Evolutionary conservation across 2,888 invertebrate genomes (phyloP), one percentile per base, ranked within the genome.

Genomic region (Baronia brevicornis): DNA sequence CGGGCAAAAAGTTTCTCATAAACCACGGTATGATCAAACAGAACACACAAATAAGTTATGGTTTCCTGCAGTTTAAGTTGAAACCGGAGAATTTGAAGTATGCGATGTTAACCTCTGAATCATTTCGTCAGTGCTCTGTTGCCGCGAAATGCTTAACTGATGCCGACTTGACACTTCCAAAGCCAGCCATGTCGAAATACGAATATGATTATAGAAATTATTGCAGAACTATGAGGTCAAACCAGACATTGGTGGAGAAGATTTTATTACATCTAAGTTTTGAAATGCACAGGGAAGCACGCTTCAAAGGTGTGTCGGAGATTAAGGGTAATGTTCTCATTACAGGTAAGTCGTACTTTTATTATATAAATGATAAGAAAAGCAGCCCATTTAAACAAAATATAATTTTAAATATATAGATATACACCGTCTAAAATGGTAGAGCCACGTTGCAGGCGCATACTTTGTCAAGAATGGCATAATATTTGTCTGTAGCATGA

Each of bases 21-120:
- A 90, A 89, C 57, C 72, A 86, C 28, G 68, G 75, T 5, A 63
- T 86, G 41, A 61, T 74, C 0, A 75, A 88, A 34, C 70, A 84
- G 32, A 79, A 87, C 39, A 48, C 46, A 1, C 60, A 72, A 38
- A 70, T 82, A 32, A 58, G 63, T 35, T 50, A 43, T 35, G 78
- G 84, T 0, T 71, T 60, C 43, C 43, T 85, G 22, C 72, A 71
- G 40, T 72, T 85, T 20, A 77, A 74, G 33, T 48, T 85, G 1
- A 70, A 71, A 42, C 87, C 87, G 1, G 71, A 73, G 1, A 77
- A 63, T 31, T 37, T 80, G 1, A 84, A 73, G 36, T 86, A 77
- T 46, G 85, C 85, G 9, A 57, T 86, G 54, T 44, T 87, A 6
- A 77, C 79, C 60, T 73, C 82, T 0, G 82, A 86, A 43, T 84